Base-by-base conservation (phyloP, 2,113 vertebrate species). In the Gambusia holbrooki region DNA sequence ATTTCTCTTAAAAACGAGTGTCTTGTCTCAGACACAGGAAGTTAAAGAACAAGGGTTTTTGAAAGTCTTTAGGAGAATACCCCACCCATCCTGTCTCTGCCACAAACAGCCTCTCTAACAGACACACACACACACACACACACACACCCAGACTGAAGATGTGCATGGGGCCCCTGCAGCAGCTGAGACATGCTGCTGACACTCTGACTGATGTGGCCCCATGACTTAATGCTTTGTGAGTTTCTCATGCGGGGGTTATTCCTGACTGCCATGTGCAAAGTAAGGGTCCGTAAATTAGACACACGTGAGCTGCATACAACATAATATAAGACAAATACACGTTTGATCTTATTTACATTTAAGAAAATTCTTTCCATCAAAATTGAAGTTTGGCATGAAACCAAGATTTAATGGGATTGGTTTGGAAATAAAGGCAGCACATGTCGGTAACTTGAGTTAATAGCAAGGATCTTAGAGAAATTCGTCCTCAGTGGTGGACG, bases 11-110 rank as follows among this genome's bases (percentile, higher is more conserved):
- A 58, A n/a, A 58, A 58, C 7, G 9, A 35, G 54, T 22, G 9
- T 51, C 69, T 51, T 19, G 30, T 82, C 45, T 87, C 25, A 90
- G 85, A 90, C 88, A 87, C 80, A 86, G 90, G 90, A 92, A 89
- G 70, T 62, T 65, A 76, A 85, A 58, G 51, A 58, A 81, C 78
- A 54, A 75, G 54, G 45, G 45, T 76, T 83, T 89, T 87, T 77
- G 80, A 73, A 77, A 84, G 70, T 29, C 74, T 77, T 74, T 60
- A 77, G 71, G 69, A 29, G 86, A 86, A 83, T 73, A 83, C 87
- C 69, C 86, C 90, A 86, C 90, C 91, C 92, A 89, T 90, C 84
- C 88, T 87, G 86, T 85, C 81, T 79, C 77, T 72, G 65, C 69
- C 69, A 65, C 85, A 88, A 66, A 83, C 67, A 69, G 19, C 15